A percentile compares a stretch with the other conserved stretches of the same genome.
These are phyloP conservation scores for Bombus breviceps DNA, from an alignment of 1,140 invertebrate genomes.

Conservation along the genomic window DNA sequence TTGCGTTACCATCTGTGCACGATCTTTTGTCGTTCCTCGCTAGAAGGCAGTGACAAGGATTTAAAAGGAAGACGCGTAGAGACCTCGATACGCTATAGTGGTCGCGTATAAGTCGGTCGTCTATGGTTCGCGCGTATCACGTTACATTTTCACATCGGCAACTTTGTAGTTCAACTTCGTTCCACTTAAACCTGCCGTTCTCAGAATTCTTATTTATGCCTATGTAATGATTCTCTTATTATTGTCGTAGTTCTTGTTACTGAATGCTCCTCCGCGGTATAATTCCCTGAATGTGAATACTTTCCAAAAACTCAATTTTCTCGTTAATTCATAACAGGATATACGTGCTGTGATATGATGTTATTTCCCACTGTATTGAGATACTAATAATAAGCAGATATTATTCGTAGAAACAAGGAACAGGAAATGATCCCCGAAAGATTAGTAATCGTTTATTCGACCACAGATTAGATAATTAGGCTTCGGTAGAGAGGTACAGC, in stretches of 20 bases:
- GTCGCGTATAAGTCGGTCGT: neutral
- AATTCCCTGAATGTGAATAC: no score
- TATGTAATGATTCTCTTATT: neutral
- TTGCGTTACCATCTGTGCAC: no score
- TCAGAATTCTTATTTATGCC: neutral
- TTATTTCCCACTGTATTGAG: neutral
- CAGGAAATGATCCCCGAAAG: neutral
- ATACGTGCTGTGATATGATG: neutral
- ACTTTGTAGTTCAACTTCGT: neutral
- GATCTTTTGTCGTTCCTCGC: neutral
- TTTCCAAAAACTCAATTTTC: no score
- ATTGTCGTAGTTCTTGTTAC: neutral
- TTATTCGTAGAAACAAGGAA: neutral
- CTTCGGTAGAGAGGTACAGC: no score
- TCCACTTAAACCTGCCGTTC: neutral
- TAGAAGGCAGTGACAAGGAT: neutral
- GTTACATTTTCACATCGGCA: neutral
- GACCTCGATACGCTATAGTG: neutral
- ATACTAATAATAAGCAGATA: neutral
- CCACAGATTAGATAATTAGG: no score
- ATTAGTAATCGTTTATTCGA: neutral
- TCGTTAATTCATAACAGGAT: neutral
- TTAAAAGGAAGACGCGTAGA: neutral
- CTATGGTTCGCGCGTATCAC: neutral
- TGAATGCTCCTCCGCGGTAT: neutral